Evolutionary conservation across 2,888 invertebrate genomes (phyloP).

Genomic region (Melangyna quadrimaculata): DNA sequence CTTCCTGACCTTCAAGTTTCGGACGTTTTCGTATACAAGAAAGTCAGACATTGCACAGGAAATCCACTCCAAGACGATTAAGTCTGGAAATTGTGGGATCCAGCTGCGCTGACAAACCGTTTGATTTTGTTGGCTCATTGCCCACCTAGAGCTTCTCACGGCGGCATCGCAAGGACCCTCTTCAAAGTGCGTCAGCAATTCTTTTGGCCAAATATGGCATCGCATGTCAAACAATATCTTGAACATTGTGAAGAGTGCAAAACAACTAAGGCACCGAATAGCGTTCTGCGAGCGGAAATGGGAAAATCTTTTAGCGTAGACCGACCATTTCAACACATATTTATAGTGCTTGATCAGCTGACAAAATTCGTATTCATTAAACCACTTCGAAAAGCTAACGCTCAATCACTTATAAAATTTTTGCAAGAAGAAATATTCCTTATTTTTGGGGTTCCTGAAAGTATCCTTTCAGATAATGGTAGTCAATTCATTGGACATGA

Average conservation of each 20-base stretch:
- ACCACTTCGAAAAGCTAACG: not conserved
- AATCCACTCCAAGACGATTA: slow-evolving; percentile 7
- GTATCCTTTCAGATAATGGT: not conserved
- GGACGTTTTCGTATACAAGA: not conserved
- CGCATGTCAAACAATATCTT: not conserved
- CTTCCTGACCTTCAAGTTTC: not conserved
- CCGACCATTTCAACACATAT: not conserved
- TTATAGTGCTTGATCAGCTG: not conserved
- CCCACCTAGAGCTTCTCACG: not conserved
- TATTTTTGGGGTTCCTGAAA: slow-evolving; percentile 15
- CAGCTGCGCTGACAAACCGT: not conserved
- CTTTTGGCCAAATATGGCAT: slow-evolving; percentile 16
- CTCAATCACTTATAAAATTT: not conserved
- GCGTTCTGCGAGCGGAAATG: not conserved
- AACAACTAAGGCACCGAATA: not conserved
- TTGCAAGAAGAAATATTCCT: not conserved
- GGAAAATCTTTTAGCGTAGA: slow-evolving; percentile 1
- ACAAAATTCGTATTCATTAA: slow-evolving; percentile 9
- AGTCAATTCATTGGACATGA: not conserved
- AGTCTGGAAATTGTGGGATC: slow-evolving; percentile 5
- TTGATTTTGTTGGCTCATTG: not conserved
- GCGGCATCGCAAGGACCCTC: not conserved
- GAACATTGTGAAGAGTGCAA: not conserved
- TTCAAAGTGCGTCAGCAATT: not conserved
- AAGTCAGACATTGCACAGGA: not conserved